Evolutionary conservation across 2,797 vertebrate genomes (phyloP).

Genomic region (Catamblyrhynchus diadema): DNA sequence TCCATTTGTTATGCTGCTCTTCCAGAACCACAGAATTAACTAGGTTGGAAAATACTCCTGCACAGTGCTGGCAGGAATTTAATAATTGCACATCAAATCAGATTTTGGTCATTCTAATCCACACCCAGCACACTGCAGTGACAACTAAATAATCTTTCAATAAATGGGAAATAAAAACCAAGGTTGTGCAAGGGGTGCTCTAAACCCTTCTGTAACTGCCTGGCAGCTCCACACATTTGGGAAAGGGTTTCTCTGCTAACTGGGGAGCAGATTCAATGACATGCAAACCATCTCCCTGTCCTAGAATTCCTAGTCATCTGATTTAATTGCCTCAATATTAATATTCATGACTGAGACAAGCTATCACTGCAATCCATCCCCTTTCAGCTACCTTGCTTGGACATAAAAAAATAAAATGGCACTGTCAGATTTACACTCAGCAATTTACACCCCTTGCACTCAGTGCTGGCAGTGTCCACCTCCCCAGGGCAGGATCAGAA

Average conservation of each 20-base stretch:
- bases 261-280: neutral
- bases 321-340: conserved; percentile 33
- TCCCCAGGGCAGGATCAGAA: neutral
- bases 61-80: neutral
- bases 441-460: neutral
- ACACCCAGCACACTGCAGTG: neutral
- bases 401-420: neutral
- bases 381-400: neutral
- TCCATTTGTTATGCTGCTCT: neutral
- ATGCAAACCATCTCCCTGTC: neutral
- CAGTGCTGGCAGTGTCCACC: neutral
- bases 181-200: neutral
- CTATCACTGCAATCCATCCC: neutral
- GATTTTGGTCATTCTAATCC: neutral
- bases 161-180: neutral
- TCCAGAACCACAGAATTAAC: neutral
- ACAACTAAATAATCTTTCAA: neutral
- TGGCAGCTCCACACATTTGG: neutral
- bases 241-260: neutral
- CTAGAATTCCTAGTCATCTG: neutral
- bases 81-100: neutral
- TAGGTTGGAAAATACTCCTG: neutral
- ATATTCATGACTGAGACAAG: neutral
- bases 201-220: neutral
- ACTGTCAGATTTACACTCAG: neutral